These are phyloP conservation scores for Apamea anceps DNA, from an alignment of 2,888 invertebrate species.

Conservation along the genomic window DNA sequence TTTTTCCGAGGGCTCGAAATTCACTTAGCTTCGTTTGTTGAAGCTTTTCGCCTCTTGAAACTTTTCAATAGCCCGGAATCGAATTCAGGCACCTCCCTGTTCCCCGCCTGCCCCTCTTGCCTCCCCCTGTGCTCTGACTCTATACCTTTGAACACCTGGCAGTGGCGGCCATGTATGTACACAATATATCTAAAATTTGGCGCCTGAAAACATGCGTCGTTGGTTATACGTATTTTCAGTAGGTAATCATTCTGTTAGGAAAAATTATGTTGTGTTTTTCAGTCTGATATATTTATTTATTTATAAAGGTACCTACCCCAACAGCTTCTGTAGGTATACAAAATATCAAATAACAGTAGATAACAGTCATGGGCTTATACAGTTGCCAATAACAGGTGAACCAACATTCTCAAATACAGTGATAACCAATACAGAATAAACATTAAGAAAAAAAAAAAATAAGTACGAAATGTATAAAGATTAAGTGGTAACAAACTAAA, in stretches of 20 bases:
- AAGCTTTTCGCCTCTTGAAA: constrained; percentile 91
- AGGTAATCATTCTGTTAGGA: constrained; percentile 19
- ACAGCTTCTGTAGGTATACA: too few species aligned
- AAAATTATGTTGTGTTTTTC: constrained; percentile 8
- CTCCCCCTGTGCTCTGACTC: constrained; percentile 56
- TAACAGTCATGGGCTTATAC: too few species aligned
- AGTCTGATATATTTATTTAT: background rate
- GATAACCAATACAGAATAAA: too few species aligned
- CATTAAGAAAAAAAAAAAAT: too few species aligned
- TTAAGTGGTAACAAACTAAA: too few species aligned
- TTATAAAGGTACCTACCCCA: too few species aligned
- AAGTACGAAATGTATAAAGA: too few species aligned
- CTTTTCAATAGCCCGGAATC: constrained; percentile 90
- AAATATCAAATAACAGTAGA: too few species aligned
- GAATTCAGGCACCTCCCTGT: constrained; percentile 83
- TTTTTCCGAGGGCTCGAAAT: constrained; percentile 88
- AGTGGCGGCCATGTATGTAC: constrained; percentile 71
- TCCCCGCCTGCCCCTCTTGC: constrained; percentile 53
- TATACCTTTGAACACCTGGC: constrained; percentile 77
- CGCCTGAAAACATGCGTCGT: constrained; percentile 46
- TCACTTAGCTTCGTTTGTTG: constrained; percentile 91
- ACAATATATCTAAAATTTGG: constrained; percentile 65
- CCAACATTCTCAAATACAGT: too few species aligned
- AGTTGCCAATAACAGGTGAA: too few species aligned
- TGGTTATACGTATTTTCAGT: constrained; percentile 39